Evolutionary conservation across 2,888 invertebrate species (phyloP), one percentile per base, ranked within the genome.

Genomic region (Calameuta idolon): DNA sequence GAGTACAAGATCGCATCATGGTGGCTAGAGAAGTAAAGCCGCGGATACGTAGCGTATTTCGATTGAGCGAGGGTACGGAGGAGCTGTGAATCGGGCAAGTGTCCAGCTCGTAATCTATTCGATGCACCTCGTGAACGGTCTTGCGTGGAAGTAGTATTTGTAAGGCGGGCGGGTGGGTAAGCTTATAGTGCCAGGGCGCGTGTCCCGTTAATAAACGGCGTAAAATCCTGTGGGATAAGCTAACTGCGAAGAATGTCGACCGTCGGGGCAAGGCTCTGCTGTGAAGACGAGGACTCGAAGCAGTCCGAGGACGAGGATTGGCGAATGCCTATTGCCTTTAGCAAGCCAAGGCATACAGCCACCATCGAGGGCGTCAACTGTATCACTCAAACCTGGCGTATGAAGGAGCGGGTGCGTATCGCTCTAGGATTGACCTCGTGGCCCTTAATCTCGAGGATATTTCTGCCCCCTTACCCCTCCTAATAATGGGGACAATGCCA

Each of bases 321-420:
- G 93, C 94, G 94, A 91, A 92, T 95, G 89, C 95, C 96, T 75
- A 90, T 96, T 82, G 94, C 95, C 85, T 97, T 96, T 90, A 94
- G 94, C 87, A 94, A 95, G 90, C 95, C 94, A 80, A 93, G 97
- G 74, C 97, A 97, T 88, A 94, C 94, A 79, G 96, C 97, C 87
- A 92, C 93, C 73, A 95, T 96, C 79, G 94, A 95, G 87, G 95
- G 95, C 15, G 93, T 94, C 75, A 93, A 93, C 85, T 94, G 94
- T 85, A 93, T 94, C 79, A 93, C 95, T 12, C 96, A 97, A 87
- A 95, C 96, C 82, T 98, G 98, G 98, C 94, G 98, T 86, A 97
- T 98, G 93, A 97, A 98, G 91, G 98, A 98, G 91, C 94, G 97
- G 94, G 97, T 97, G 91, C 89, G 92, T 89, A 74, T 75, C 69